A percentile compares a stretch with the other conserved stretches of the same genome.
phyloP scores from a whole-genome alignment of 1,140 invertebrate genomes.

The Lycorma delicatula region DNA sequence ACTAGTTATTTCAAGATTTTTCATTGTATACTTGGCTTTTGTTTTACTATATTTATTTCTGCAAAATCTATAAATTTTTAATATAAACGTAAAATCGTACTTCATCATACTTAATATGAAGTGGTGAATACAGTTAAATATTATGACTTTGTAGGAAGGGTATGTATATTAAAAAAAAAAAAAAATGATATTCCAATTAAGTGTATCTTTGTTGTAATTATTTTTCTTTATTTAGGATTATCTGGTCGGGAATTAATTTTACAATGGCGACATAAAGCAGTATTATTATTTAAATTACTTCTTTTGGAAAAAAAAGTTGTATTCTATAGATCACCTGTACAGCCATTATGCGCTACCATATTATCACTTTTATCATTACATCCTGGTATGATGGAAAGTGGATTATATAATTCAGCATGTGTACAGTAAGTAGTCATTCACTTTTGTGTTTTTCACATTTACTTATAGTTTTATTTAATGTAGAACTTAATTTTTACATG shows the following conservation, averaged over 20 bases:
- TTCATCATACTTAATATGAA: no score
- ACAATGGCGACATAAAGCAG: conserved; percentile 83
- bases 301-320: conserved; percentile 84
- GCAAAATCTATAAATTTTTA: no score
- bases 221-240: conserved; percentile 52
- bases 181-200: no score
- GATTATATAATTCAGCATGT: conserved; percentile 74
- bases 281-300: conserved; percentile 89
- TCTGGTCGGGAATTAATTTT: conserved; percentile 71
- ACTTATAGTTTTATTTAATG: background rate
- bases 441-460: background rate
- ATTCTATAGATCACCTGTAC: conserved; percentile 89
- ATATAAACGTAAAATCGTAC: no score
- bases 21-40: no score
- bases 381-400: conserved; percentile 82
- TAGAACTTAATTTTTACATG: conserved; percentile 1
- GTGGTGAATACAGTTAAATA: no score
- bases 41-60: no score
- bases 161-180: no score
- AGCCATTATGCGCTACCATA: conserved; percentile 76
- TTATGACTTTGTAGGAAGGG: no score
- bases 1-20: no score
- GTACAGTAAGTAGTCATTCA: conserved; percentile 51
- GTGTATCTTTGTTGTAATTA: no score
- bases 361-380: conserved; percentile 83